Base-by-base conservation (phyloP, 2,888 invertebrate genomes). In the Galeopsomyia nigrocyanea region DNA sequence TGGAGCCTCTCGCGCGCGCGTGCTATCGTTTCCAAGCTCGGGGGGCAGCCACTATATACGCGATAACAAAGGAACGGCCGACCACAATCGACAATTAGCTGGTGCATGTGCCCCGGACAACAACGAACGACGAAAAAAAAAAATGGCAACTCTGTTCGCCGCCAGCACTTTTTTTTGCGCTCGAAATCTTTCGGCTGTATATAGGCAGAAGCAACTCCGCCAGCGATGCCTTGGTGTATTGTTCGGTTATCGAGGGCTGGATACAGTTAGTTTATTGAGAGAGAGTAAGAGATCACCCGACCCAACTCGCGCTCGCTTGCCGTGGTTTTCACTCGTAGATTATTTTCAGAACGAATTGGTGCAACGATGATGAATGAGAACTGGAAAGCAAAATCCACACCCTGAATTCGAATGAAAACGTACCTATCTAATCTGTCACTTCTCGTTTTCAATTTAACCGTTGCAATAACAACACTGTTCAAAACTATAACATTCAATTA, bases 391-490 rank as follows among this genome's bases (percentile, higher is more conserved):
- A n/a, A n/a, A n/a, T n/a, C n/a, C n/a, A n/a, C n/a, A n/a, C n/a
- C n/a, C n/a, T n/a, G n/a, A n/a, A n/a, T n/a, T 26, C 26, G 26
- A 26, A 26, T n/a, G 26, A 3, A 2, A 26, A 26, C 5, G 26
- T 26, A 3, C 26, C 2, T 26, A 2, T 26, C 5, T 26, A 26
- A 26, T 26, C 5, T 26, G 2, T 26, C 73, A 76, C 14, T 50
- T 65, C 47, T 56, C 55, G 39, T 67, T 26, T 21, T 47, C 67
- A 51, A 57, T 51, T 50, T 26, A 50, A 50, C 50, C 56, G 60
- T 58, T 67, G 67, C 56, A 57, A 78, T 77, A 79, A 79, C 79
- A 72, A 77, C 75, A 47, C 58, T 17, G 46, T 26, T 51, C 6
- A 55, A 55, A 10, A 22, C 55, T 19, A 21, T 13, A n/a, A 19